phyloP scores from a whole-genome alignment of 1,140 invertebrate genomes.

The Rhynchophorus ferrugineus region DNA sequence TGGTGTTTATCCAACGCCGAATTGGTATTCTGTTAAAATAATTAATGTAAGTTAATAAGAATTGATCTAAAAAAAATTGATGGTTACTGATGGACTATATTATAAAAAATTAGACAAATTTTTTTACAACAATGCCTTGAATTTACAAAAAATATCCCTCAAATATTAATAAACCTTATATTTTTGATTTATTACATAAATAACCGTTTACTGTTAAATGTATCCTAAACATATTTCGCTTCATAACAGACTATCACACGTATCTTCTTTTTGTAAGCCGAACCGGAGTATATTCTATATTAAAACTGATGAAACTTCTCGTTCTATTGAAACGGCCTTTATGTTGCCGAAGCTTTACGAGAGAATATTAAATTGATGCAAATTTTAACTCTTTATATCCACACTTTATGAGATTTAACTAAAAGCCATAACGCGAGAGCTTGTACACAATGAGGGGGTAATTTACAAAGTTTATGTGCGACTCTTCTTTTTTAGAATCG shows the following conservation, averaged over 20 bases:
- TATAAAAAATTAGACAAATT: too few species aligned
- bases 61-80: too few species aligned
- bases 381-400: conserved; percentile 17
- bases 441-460: conserved; percentile 6
- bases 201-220: too few species aligned
- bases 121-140: too few species aligned
- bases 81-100: too few species aligned
- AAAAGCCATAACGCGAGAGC: conserved; percentile 12
- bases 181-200: too few species aligned
- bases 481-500: background rate
- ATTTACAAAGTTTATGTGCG: conserved; percentile 4
- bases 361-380: conserved; percentile 19
- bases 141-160: conserved; percentile 11
- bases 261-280: background rate
- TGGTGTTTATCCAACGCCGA: too few species aligned
- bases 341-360: conserved; percentile 13
- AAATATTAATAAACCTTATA: conserved; percentile 1
- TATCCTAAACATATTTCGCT: too few species aligned
- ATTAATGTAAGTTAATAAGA: too few species aligned
- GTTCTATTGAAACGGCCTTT: conserved; percentile 8
- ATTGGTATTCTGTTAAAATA: too few species aligned
- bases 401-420: conserved; percentile 18
- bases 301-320: conserved; percentile 18
- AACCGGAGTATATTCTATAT: conserved; percentile 13
- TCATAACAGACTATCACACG: too few species aligned